These are phyloP conservation scores for Podotricha telesiphe DNA, from an alignment of 2,888 invertebrate genomes.

Conservation along the genomic window DNA sequence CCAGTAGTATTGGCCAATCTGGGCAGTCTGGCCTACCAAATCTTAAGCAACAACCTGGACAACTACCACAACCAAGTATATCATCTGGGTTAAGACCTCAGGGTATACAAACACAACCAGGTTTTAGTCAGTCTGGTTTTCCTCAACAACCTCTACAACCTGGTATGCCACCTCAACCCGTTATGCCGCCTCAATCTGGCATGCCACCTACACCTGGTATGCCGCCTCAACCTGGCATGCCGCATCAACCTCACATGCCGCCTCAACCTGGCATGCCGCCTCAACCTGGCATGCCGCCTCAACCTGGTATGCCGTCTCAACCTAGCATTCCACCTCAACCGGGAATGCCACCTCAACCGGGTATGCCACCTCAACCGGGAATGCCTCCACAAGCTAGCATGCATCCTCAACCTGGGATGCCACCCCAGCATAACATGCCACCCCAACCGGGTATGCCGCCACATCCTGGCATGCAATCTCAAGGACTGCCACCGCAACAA, in stretches of 20 bases:
- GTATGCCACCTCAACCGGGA: conserved; percentile 45
- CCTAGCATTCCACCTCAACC: conserved; percentile 47
- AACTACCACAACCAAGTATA: conserved; percentile 42
- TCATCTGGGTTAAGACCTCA: conserved; percentile 37
- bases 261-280: conserved; percentile 44
- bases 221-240: conserved; percentile 47
- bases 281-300: conserved; percentile 47
- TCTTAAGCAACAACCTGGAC: conserved; percentile 38
- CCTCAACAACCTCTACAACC: conserved; percentile 48
- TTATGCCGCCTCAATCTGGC: conserved; percentile 50
- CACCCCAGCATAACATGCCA: conserved; percentile 48
- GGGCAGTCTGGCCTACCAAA: conserved; percentile 51
- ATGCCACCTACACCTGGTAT: conserved; percentile 49
- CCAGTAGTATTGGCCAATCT: conserved; percentile 32
- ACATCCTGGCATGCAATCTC: conserved; percentile 50
- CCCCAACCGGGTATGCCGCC: conserved; percentile 53
- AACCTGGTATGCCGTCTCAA: conserved; percentile 51
- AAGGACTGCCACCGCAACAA: conserved; percentile 47
- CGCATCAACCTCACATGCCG: too few relatives aligned
- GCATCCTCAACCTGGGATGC: conserved; percentile 50
- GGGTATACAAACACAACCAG: conserved; percentile 51
- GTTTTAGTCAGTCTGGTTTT: conserved; percentile 46
- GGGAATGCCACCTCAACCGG: conserved; percentile 56
- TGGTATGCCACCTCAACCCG: conserved; percentile 49
- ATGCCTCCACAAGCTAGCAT: conserved; percentile 47